Base-by-base conservation (phyloP, 2,113 vertebrate genomes). In the Pachycephala philippinensis region DNA sequence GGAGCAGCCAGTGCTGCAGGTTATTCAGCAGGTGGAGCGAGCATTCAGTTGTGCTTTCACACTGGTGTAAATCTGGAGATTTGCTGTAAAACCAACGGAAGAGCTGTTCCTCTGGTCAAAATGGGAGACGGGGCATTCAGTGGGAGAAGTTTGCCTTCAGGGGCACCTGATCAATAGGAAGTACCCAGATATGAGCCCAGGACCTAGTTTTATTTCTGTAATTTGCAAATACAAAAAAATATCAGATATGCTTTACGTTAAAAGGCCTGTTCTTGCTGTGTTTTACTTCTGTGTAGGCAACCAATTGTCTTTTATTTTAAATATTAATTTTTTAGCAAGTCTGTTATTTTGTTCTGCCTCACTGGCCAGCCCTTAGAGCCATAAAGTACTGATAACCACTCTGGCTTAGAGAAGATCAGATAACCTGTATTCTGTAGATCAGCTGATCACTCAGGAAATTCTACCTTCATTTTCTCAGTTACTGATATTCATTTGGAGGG, bases 201-300 rank as follows among this genome's bases (percentile, higher is more conserved):
- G 18, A 52, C 30, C 45, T 44, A 5, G 15, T 50, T 89, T 56
- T 60, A 52, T 66, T 89, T 84, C n/a, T 68, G 30, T 64, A 52
- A 19, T 44, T 84, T 66, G 16, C 42, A 88, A 66, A 86, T 27
- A 28, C 42, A 57, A 53, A 59, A 24, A 52, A 40, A 39, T 11
- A 39, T 11, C 4, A 9, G 40, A 31, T 31, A 33, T 91, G 27
- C 15, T 33, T 59, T 19, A 45, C 56, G 7, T 60, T 79, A 26
- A 37, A 75, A 65, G 49, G 22, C 15, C 35, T 87, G 50, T 37
- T 72, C 31, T 45, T 0, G 0, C 7, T 35, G 9, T 1, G 0
- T 60, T 79, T 71, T 47, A 42, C 9, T 61, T 63, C 45, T 50
- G 2, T 39, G 26, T 33, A 31, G 1, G 1, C 28, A 64, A 69